Conservation (phyloP, 2,888 invertebrate genomes). For the Autographa pulchrina region DNA sequence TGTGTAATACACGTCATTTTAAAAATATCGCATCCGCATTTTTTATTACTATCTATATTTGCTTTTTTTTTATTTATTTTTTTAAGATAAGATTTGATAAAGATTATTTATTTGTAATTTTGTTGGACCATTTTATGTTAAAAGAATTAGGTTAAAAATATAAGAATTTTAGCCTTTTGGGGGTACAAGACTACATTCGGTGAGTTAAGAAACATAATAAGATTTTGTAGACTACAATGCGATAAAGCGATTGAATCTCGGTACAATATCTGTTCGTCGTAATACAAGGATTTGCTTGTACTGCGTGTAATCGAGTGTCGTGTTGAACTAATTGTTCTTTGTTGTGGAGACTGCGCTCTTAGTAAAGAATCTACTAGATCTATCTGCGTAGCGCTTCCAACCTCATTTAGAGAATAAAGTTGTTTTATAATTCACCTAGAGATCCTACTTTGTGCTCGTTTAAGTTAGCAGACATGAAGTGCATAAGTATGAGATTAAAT, state of each 20-base stretch:
- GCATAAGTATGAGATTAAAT: not conserved
- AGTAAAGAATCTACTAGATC: conserved; percentile 7
- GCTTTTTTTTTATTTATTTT: too few relatives aligned
- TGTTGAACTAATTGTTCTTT: conserved; percentile 33
- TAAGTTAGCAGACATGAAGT: conserved; percentile 2
- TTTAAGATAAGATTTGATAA: too few relatives aligned
- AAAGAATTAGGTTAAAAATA: too few relatives aligned
- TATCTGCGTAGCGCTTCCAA: not conserved
- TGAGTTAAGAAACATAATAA: too few relatives aligned
- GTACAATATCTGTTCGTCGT: conserved; percentile 10
- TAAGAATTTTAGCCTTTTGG: too few relatives aligned
- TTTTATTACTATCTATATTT: too few relatives aligned
- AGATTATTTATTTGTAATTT: too few relatives aligned
- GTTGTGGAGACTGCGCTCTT: conserved; percentile 10
- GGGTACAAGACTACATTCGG: too few relatives aligned
- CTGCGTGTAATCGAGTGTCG: conserved; percentile 30
- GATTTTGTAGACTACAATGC: too few relatives aligned
- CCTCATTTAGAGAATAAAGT: conserved; percentile 4
- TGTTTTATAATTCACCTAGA: conserved; percentile 4
- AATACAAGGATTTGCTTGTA: conserved; percentile 30
- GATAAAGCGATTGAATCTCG: not conserved
- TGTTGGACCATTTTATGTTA: too few relatives aligned
- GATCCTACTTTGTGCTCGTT: not conserved
- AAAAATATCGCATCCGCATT: not conserved
- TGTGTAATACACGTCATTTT: conserved; percentile 48